Percentiles rank a stretch among this genome's conserved stretches.
Evolutionary conservation across 2,797 vertebrate species (phyloP).

Genomic region (Karalla daura): DNA sequence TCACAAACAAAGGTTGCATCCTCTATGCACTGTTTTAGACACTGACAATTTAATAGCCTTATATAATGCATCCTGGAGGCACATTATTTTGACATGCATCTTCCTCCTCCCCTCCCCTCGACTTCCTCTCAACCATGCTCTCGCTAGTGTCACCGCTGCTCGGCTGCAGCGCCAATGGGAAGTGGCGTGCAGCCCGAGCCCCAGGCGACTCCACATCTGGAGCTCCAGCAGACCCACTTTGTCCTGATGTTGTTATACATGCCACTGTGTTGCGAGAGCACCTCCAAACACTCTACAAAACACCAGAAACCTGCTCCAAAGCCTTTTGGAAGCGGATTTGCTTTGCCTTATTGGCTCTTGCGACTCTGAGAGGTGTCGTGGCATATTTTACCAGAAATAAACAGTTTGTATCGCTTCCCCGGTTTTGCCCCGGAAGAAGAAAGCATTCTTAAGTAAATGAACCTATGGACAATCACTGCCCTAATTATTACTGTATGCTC

Average conservation of each 20-base stretch:
- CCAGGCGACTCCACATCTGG: conserved; percentile 76
- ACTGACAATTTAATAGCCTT: conserved; percentile 87
- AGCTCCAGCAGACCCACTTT: conserved; percentile 65
- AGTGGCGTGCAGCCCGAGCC: conserved; percentile 73
- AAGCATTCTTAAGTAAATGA: conserved; percentile 67
- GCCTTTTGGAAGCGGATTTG: conserved; percentile 39
- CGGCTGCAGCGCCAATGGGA: conserved; percentile 74
- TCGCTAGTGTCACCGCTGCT: conserved; percentile 67
- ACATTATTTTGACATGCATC: conserved; percentile 83
- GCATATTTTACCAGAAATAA: conserved; percentile 37
- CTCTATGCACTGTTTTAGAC: conserved; percentile 75
- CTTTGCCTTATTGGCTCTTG: conserved; percentile 18
- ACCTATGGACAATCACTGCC: conserved; percentile 61
- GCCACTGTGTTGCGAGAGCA: conserved; percentile 47
- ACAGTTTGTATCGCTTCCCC: conserved; percentile 43
- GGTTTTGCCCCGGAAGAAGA: conserved; percentile 45
- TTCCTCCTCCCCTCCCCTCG: conserved; percentile 66
- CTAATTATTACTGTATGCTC: conserved; percentile 77
- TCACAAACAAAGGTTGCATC: conserved; percentile 82
- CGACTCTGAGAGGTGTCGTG: conserved; percentile 8
- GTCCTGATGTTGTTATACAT: conserved; percentile 61
- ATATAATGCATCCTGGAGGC: conserved; percentile 85
- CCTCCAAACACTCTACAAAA: conserved; percentile 42
- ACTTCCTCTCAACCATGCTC: conserved; percentile 67
- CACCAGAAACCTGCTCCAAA: conserved; percentile 38